phyloP scores from a whole-genome alignment of 1,140 invertebrate genomes.

The Schmidtea mediterranea region DNA sequence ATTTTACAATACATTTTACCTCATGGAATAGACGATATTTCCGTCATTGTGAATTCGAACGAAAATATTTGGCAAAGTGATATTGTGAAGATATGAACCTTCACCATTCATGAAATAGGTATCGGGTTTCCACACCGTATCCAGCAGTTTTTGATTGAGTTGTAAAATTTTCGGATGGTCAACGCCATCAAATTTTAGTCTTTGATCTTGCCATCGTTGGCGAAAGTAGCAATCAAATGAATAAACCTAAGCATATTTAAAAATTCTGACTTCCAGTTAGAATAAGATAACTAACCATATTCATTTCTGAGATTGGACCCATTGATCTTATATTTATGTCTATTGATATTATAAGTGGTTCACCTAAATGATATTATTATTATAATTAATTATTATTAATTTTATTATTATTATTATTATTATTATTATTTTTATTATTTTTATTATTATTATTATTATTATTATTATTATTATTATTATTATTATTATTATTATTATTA shows the following conservation, averaged over 20 bases:
- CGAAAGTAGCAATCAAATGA: slow-evolving; percentile 89
- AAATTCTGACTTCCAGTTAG: no score
- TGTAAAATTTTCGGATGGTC: slow-evolving; percentile 17
- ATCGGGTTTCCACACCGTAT: slow-evolving; percentile 67
- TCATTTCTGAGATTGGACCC: slow-evolving; percentile 12
- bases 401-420: no score
- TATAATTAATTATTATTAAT: no score
- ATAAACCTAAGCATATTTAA: slow-evolving; percentile 32
- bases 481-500: no score
- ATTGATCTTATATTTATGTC: slow-evolving; percentile 11
- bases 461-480: no score
- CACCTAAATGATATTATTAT: background rate
- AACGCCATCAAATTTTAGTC: slow-evolving; percentile 19
- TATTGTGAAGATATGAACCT: slow-evolving; percentile 68
- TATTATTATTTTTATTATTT: no score
- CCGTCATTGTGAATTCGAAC: slow-evolving; percentile 51
- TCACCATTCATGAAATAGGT: slow-evolving; percentile 79
- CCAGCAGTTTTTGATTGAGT: slow-evolving; percentile 22
- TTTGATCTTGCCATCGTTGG: slow-evolving; percentile 34
- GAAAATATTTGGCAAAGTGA: slow-evolving; percentile 74
- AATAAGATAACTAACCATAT: slow-evolving; percentile 30
- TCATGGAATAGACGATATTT: slow-evolving; percentile 66
- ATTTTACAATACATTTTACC: no score
- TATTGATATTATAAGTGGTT: slow-evolving; percentile 8
- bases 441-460: no score